phyloP scores from a whole-genome alignment of 2,888 invertebrate species.

The Pseudanteris insignis region DNA sequence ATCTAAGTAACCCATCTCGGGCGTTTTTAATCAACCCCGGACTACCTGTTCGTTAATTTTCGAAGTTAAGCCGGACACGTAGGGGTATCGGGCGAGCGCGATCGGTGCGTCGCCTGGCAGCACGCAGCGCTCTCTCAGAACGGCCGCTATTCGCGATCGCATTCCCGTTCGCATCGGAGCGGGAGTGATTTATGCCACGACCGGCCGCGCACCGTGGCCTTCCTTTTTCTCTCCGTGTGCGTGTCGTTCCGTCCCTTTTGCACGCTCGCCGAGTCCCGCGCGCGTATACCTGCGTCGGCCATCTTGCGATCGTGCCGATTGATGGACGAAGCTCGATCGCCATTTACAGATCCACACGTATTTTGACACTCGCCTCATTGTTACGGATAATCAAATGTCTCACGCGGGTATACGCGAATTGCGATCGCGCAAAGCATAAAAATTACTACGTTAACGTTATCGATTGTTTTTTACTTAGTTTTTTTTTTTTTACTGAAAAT shows the following conservation, averaged over 20 bases:
- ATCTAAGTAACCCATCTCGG: constrained; percentile 24
- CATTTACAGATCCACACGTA: constrained; percentile 36
- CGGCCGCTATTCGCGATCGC: constrained; percentile 46
- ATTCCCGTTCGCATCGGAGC: constrained; percentile 52
- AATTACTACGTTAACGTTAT: too few relatives aligned
- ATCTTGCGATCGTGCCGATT: constrained; percentile 53
- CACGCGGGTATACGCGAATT: too few relatives aligned
- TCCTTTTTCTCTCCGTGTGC: constrained; percentile 43
- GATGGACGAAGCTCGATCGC: constrained; percentile 45
- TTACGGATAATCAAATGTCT: too few relatives aligned
- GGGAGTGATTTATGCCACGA: constrained; percentile 66
- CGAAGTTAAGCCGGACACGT: constrained; percentile 28
- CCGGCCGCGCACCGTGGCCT: constrained; percentile 55
- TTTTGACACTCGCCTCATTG: constrained; percentile 16
- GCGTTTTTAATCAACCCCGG: constrained; percentile 29
- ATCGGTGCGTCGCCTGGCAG: constrained; percentile 28
- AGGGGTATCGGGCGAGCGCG: constrained; percentile 26
- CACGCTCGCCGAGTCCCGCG: constrained; percentile 11
- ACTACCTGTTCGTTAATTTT: constrained; percentile 37
- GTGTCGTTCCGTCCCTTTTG: constrained; percentile 26
- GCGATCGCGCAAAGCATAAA: too few relatives aligned
- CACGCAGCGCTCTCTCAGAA: constrained; percentile 33
- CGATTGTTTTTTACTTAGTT: too few relatives aligned
- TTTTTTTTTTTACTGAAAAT: too few relatives aligned
- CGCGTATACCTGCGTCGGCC: constrained; percentile 49